A percentile compares a stretch with the other conserved stretches of the same genome.
Evolutionary conservation across 2,797 vertebrate species (phyloP).

Genomic region (Phrynocephalus vlangalii): DNA sequence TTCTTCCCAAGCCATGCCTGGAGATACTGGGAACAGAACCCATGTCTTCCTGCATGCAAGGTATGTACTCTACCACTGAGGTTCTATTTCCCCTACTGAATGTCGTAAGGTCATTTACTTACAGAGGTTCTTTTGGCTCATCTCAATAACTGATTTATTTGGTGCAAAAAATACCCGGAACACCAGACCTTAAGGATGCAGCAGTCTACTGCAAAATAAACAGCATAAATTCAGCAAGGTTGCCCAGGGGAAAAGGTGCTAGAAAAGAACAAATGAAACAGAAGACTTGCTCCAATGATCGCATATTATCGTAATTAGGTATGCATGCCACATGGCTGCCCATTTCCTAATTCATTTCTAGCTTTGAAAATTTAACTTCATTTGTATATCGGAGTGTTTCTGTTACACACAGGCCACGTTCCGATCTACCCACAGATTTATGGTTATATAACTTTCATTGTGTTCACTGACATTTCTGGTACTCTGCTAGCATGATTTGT

Average conservation of each 20-base stretch:
- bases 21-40: no score
- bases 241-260: neutral
- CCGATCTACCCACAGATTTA: slow-evolving; percentile 31
- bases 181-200: neutral
- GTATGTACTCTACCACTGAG: no score
- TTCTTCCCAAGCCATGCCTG: no score
- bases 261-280: slow-evolving; percentile 1
- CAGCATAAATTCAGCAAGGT: neutral
- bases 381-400: slow-evolving; percentile 34
- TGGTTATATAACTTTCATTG: slow-evolving; percentile 39
- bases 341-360: slow-evolving; percentile 41
- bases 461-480: slow-evolving; percentile 40
- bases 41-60: no score
- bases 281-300: neutral
- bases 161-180: neutral
- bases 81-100: no score
- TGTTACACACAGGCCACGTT: slow-evolving; percentile 21
- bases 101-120: neutral
- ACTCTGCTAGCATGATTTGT: neutral
- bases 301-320: slow-evolving; percentile 4
- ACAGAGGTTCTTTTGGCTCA: neutral
- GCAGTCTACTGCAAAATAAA: neutral
- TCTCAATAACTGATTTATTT: slow-evolving; percentile 2
- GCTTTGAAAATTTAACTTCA: slow-evolving; percentile 20
- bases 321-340: slow-evolving; percentile 31